Base-by-base conservation (phyloP, 2,888 invertebrate genomes). In the Pristionchus entomophagus region DNA sequence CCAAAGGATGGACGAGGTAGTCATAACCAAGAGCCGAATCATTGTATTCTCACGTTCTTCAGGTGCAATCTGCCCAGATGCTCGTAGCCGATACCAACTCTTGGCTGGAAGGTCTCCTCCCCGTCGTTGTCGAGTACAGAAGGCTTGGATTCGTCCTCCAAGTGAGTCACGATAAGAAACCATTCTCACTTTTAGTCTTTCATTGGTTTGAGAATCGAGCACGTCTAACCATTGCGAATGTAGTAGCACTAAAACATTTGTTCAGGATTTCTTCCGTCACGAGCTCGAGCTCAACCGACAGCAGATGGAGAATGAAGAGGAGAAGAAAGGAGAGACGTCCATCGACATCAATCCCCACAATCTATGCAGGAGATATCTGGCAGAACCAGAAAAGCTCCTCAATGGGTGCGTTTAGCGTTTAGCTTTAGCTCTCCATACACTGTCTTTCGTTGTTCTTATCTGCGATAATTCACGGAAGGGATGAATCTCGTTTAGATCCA, bases 61-160 rank as follows among this genome's bases (percentile, higher is more conserved):
- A 84, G 84, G 85, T 85, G 4, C 85, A 85, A 53, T 19, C n/a
- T 2, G 26, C 38, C 0, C n/a, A 32, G 1, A 77, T 85, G 85
- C 41, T 85, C 22, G 19, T 77, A 0, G 77, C 77, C 14, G 85
- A 85, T 17, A 29, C 14, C 10, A 22, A 56, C n/a, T 53, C 85
- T 5, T 73, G 73, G 73, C 35, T 85, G n/a, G 38, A 22, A 8
- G 12, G 17, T n/a, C 5, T 73, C 41, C 29, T 85, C 12, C 85
- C 62, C 0, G 51, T 45, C 2, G 69, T 77, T 29, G n/a, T 22
- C 1, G 32, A 26, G 29, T 85, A 85, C 32, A 0, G 56, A 19
- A 22, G 45, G 41, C 51, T 38, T 1, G 85, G 85, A 56, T 51
- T 53, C 38, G 26, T n/a, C 2, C 41, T 85, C 4, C 77, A 73